phyloP scores from a whole-genome alignment of 2,113 vertebrate genomes.

The Pitta sordida region DNA sequence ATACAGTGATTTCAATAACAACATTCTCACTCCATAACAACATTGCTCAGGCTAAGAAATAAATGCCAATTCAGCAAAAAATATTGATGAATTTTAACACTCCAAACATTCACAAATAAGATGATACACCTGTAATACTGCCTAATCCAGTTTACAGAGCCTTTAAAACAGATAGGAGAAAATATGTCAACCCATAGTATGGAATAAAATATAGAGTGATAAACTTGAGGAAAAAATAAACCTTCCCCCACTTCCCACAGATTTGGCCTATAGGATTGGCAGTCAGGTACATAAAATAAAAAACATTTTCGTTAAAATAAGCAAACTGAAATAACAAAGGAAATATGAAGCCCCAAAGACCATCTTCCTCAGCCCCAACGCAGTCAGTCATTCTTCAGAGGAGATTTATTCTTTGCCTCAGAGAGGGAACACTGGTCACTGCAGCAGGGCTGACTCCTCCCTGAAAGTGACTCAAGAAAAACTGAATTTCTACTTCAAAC shows the following conservation, averaged over 20 bases:
- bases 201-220: not conserved
- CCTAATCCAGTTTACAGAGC: not conserved
- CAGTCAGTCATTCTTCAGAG: not conserved
- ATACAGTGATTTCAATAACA: not conserved
- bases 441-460: not conserved
- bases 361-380: not conserved
- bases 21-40: not conserved
- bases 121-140: not conserved
- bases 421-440: not conserved
- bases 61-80: not conserved
- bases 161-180: not conserved
- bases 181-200: not conserved
- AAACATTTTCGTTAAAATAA: not conserved
- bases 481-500: slow-evolving; percentile 12
- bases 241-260: not conserved
- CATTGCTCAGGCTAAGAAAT: not conserved
- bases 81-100: not conserved
- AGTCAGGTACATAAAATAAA: not conserved
- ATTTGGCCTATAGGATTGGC: not conserved
- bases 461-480: not conserved
- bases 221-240: not conserved
- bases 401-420: not conserved
- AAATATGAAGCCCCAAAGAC: not conserved
- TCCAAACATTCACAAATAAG: not conserved
- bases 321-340: not conserved